These are phyloP conservation scores for Cherax destructor DNA, from an alignment of 1,140 invertebrate species.

Conservation along the genomic window DNA sequence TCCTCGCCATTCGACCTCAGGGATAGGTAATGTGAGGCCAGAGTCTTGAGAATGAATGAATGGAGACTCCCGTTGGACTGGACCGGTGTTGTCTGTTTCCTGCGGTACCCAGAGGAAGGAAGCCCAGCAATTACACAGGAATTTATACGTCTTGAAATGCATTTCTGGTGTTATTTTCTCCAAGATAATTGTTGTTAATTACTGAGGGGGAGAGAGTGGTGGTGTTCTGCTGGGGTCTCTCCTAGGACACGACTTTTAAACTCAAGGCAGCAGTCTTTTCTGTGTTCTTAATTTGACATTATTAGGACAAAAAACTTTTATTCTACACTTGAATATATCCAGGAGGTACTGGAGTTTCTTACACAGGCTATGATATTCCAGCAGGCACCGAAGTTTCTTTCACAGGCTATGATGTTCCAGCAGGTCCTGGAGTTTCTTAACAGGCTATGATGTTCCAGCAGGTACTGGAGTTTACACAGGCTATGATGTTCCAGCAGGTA, in stretches of 20 bases:
- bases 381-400: too few relatives aligned
- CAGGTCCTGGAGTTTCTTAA: too few relatives aligned
- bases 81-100: neutral
- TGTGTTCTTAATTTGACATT: too few relatives aligned
- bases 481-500: too few relatives aligned
- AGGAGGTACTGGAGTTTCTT: too few relatives aligned
- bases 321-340: too few relatives aligned
- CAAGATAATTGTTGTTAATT: neutral
- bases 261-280: neutral
- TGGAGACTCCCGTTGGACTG: neutral
- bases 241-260: neutral
- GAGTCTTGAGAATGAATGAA: slow-evolving; percentile 10
- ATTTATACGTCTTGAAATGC: slow-evolving; percentile 1
- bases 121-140: neutral
- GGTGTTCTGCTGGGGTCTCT: neutral
- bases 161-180: neutral
- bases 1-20: neutral
- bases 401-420: too few relatives aligned
- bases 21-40: neutral
- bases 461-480: too few relatives aligned
- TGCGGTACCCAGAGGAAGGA: neutral
- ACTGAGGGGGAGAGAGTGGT: neutral
- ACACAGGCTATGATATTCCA: too few relatives aligned
- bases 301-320: too few relatives aligned
- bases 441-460: too few relatives aligned